Base-by-base conservation (phyloP, 2,888 invertebrate species). In the Zaprionus lineosus region DNA sequence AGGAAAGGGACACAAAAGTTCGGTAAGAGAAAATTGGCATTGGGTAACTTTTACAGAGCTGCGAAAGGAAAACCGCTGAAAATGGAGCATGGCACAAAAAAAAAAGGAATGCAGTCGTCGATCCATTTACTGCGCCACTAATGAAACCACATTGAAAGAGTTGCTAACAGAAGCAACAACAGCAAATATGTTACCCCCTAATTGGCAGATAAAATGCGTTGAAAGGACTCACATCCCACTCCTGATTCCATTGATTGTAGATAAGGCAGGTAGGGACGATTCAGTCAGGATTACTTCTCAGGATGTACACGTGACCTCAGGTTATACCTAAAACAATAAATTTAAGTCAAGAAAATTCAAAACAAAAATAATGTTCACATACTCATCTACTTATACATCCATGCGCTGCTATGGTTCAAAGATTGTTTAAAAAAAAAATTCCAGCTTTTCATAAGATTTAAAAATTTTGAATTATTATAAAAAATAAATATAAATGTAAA, bases 91-190 rank as follows among this genome's bases (percentile, higher is more conserved):
- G 19, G 9, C 46, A 53, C 29, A 1, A 15, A 4, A 33, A 33
- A 9, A 11, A 12, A 37, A 24, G 18, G 34, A 37, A 55, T 55
- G 37, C 34, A 59, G 52, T 51, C 37, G 26, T 16, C 55, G 68
- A 67, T 70, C 74, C 74, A 70, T 73, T 70, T 55, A 62, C 50
- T 58, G 33, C 26, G 51, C 73, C 73, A 57, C 73, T 70, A 70
- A 70, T 70, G 68, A 71, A 68, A 73, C 70, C 74, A 18, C 74
- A 63, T 63, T 51, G 58, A 52, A 68, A 62, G 70, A 57, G 48
- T 55, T 53, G 53, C 57, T 28, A 57, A 26, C 53, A 57, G 29
- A 47, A 40, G 24, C 46, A 24, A n/a, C 34, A 21, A 24, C 29
- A 9, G 9, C 34, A 43, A 62, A 61, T 62, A 61, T 72, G 60